phyloP scores from a whole-genome alignment of 1,140 invertebrate species.

The Anadara kagoshimensis region DNA sequence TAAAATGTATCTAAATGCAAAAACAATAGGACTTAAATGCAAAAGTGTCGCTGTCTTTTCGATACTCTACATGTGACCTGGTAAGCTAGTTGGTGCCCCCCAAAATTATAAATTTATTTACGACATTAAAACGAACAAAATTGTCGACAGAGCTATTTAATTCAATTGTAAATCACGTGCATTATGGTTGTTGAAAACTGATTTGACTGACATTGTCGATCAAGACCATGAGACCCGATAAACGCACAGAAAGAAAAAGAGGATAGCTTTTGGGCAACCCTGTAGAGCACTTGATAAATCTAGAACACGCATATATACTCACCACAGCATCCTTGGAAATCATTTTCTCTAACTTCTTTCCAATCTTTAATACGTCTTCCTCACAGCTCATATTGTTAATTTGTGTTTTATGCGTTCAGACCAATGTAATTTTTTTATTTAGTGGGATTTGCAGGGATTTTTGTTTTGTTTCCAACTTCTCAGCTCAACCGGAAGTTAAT shows the following conservation, averaged over 20 bases:
- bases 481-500: conserved; percentile 7
- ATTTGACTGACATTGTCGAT: too few relatives aligned
- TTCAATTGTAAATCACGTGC: neutral
- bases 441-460: neutral
- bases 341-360: conserved; percentile 96
- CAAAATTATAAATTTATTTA: too few relatives aligned
- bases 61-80: neutral
- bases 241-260: too few relatives aligned
- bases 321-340: conserved; percentile 86
- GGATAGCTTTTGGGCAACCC: neutral
- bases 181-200: too few relatives aligned
- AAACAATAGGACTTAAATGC: neutral
- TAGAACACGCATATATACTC: conserved; percentile 70
- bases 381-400: conserved; percentile 78
- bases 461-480: neutral
- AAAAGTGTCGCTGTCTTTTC: neutral
- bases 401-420: neutral
- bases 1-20: neutral
- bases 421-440: neutral
- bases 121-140: too few relatives aligned
- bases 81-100: too few relatives aligned
- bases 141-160: neutral
- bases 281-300: conserved; percentile 16
- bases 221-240: too few relatives aligned
- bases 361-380: conserved; percentile 94